Evolutionary conservation across 1,140 invertebrate genomes (phyloP).

Genomic region (Bathynomus jamesi): DNA sequence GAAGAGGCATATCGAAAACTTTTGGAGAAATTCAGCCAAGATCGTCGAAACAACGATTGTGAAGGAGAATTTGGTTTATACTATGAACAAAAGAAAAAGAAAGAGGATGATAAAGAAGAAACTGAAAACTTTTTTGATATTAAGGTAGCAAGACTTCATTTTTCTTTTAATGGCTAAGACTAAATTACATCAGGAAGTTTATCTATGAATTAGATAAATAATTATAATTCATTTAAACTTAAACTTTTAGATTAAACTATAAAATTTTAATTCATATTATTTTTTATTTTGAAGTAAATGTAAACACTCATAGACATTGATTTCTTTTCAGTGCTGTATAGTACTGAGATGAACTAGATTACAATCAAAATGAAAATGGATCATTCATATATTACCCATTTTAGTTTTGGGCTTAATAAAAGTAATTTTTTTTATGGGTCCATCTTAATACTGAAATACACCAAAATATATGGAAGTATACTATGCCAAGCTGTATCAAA

Average conservation of each 20-base stretch:
- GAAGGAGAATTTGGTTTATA: slow-evolving; percentile 44
- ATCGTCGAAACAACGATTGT: slow-evolving; percentile 40
- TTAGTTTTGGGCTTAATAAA: too few species aligned
- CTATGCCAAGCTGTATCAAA: too few species aligned
- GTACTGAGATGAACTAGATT: too few species aligned
- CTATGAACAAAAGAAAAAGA: slow-evolving; percentile 46
- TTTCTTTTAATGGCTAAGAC: background rate
- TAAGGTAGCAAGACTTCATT: slow-evolving; percentile 41
- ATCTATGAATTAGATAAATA: background rate
- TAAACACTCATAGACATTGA: too few species aligned
- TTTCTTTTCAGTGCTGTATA: too few species aligned
- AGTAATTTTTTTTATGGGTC: too few species aligned
- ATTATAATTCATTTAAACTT: background rate
- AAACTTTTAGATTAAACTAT: background rate
- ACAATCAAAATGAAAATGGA: too few species aligned
- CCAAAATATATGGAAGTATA: too few species aligned
- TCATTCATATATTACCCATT: too few species aligned
- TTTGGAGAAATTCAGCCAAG: slow-evolving; percentile 43
- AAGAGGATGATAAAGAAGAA: slow-evolving; percentile 39
- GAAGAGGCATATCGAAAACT: slow-evolving; percentile 52
- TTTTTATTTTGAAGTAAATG: background rate
- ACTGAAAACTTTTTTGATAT: slow-evolving; percentile 49
- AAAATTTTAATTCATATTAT: background rate
- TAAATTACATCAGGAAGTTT: slow-evolving; percentile 13
- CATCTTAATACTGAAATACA: too few species aligned